Evolutionary conservation across 2,113 vertebrate species (phyloP).

Genomic region (Gulo gulo): DNA sequence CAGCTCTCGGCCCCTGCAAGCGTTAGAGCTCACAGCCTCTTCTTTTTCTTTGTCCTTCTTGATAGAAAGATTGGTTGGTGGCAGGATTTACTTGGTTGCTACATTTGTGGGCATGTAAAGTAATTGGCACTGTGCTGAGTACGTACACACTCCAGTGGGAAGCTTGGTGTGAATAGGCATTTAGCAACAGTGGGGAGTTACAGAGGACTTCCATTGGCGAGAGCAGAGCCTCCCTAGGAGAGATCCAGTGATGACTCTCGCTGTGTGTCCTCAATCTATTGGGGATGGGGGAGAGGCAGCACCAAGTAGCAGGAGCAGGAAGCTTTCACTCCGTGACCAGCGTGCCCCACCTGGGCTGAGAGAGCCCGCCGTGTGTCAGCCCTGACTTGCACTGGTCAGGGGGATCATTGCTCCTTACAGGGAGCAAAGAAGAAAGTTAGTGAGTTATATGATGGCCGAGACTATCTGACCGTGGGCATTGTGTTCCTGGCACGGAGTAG

Average conservation of each 20-base stretch:
- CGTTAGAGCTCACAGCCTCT: neutral
- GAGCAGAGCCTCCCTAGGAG: neutral
- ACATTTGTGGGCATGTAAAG: neutral
- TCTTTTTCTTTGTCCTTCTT: neutral
- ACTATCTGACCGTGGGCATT: neutral
- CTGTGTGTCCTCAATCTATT: neutral
- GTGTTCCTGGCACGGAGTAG: neutral
- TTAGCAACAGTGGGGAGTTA: neutral
- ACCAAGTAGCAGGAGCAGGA: neutral
- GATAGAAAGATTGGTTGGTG: neutral
- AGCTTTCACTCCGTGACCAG: neutral
- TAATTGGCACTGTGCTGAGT: neutral
- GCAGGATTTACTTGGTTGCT: neutral
- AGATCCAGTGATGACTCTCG: neutral
- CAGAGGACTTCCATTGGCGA: neutral
- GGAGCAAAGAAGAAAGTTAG: neutral
- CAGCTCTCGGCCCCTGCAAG: neutral
- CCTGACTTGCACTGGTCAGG: no score
- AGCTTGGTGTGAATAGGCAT: neutral
- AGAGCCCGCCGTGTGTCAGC: neutral
- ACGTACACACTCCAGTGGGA: neutral
- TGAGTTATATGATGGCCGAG: neutral
- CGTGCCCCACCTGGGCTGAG: neutral
- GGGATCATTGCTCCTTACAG: no score
- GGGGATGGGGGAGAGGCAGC: neutral